These are phyloP conservation scores for Danio rerio DNA, from an alignment of 2,113 vertebrate genomes.

Conservation along the genomic window GRCz12tu NC_133200.1:10498001-10498500, in stretches of 20 bases:
- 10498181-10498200: slow-evolving; percentile 18
- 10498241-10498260: slow-evolving; percentile 26
- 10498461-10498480: background rate
- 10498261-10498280: slow-evolving; percentile 50
- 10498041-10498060: slow-evolving; percentile 47
- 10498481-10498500: no score
- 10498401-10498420: slow-evolving; percentile 29
- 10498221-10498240: slow-evolving; percentile 25
- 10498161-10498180: background rate
- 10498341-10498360: slow-evolving; percentile 23
- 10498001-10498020: background rate
- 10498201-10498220: background rate
- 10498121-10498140: background rate
- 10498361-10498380: slow-evolving; percentile 28
- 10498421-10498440: background rate
- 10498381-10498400: slow-evolving; percentile 39
- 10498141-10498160: background rate
- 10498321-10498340: slow-evolving; percentile 38
- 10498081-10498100: slow-evolving; percentile 25
- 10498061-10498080: slow-evolving; percentile 41
- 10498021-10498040: slow-evolving; percentile 31
- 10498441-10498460: background rate
- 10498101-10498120: slow-evolving; percentile 14
- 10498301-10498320: slow-evolving; percentile 32
- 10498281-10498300: slow-evolving; percentile 51